These are phyloP conservation scores for Nothobranchius furzeri DNA, from an alignment of 2,113 vertebrate genomes.

Conservation along the genomic window DNA sequence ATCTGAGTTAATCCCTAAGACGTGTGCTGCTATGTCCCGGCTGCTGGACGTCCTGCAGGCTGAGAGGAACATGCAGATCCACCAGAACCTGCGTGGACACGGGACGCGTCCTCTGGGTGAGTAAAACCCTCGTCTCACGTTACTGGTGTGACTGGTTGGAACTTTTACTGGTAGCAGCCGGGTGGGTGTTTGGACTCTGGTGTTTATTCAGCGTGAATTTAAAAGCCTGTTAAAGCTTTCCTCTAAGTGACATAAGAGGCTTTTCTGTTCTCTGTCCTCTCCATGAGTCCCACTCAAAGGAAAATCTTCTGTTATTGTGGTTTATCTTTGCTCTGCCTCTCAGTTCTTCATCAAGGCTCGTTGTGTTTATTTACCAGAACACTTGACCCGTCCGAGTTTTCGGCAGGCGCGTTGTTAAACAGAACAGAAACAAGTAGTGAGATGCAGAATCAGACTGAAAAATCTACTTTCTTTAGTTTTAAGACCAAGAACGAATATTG, in stretches of 20 bases:
- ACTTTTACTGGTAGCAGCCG: not conserved
- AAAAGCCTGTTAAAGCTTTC: conserved; percentile 17
- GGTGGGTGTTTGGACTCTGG: not conserved
- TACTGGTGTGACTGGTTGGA: not conserved
- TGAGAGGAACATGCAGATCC: conserved; percentile 45
- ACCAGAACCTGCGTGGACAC: not conserved
- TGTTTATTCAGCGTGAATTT: not conserved
- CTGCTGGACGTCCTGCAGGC: conserved; percentile 59
- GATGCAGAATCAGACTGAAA: too few relatives aligned
- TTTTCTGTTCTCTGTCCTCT: conserved; percentile 35
- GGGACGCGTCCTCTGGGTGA: conserved; percentile 54
- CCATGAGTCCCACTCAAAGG: conserved; percentile 13
- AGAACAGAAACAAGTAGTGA: too few relatives aligned
- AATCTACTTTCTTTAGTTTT: too few relatives aligned
- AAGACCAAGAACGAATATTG: too few relatives aligned
- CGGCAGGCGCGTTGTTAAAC: too few relatives aligned
- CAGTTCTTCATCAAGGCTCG: too few relatives aligned
- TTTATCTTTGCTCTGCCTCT: not conserved
- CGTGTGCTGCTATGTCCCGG: conserved; percentile 32
- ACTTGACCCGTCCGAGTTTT: too few relatives aligned
- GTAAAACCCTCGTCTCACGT: conserved; percentile 27
- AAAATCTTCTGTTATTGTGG: not conserved
- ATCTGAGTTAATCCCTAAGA: conserved; percentile 75
- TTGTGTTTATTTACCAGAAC: not conserved
- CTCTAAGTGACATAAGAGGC: conserved; percentile 61